These are phyloP conservation scores for Streblospio benedicti DNA, from an alignment of 1,140 invertebrate species.

Conservation along the genomic window DNA sequence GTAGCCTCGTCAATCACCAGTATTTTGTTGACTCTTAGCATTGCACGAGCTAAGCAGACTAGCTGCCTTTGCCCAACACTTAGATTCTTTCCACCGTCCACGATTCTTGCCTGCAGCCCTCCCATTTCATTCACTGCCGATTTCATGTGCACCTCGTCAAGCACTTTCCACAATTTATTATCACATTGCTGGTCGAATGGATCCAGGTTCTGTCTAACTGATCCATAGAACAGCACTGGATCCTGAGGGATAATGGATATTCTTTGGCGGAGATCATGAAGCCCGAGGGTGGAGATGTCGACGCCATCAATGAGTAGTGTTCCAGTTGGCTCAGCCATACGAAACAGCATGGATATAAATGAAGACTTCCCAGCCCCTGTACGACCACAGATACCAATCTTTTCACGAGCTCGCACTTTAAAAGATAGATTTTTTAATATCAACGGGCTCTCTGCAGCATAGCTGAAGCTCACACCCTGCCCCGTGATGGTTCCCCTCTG, in stretches of 20 bases:
- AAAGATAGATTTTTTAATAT: slow-evolving; percentile 11
- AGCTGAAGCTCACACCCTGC: slow-evolving; percentile 9
- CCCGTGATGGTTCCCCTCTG: background rate
- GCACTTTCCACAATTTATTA: slow-evolving; percentile 15
- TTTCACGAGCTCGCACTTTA: slow-evolving; percentile 7
- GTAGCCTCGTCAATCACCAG: slow-evolving; percentile 61
- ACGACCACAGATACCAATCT: slow-evolving; percentile 60
- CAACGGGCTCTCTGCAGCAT: background rate
- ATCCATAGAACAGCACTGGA: slow-evolving; percentile 49
- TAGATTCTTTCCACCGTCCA: slow-evolving; percentile 47
- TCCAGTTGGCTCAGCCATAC: slow-evolving; percentile 44
- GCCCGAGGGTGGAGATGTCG: slow-evolving; percentile 56
- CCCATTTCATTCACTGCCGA: slow-evolving; percentile 26
- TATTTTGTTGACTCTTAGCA: slow-evolving; percentile 58
- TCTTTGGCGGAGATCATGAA: slow-evolving; percentile 61
- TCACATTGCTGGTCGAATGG: slow-evolving; percentile 54
- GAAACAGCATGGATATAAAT: slow-evolving; percentile 53
- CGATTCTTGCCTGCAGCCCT: slow-evolving; percentile 35
- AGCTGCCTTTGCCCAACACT: slow-evolving; percentile 59
- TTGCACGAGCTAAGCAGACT: slow-evolving; percentile 52
- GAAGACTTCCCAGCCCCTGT: slow-evolving; percentile 87
- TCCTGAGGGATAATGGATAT: slow-evolving; percentile 78
- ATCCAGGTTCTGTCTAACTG: slow-evolving; percentile 56
- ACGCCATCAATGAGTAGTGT: slow-evolving; percentile 60
- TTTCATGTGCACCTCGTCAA: slow-evolving; percentile 10